These are phyloP conservation scores for Hyposoter didymator DNA, from an alignment of 2,888 invertebrate genomes.

Conservation along the genomic window DNA sequence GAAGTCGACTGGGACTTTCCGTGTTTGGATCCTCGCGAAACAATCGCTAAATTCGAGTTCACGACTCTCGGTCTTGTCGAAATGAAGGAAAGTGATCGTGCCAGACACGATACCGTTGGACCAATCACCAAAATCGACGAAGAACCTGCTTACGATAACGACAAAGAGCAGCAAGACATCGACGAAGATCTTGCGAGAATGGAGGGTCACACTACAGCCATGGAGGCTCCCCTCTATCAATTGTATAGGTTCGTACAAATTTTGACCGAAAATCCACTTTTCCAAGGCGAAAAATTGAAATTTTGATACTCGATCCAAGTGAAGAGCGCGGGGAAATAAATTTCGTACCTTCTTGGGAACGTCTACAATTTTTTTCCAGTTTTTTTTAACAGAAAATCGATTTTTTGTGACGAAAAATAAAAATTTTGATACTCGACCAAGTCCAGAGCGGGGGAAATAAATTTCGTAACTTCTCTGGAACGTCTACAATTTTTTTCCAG, in stretches of 20 bases:
- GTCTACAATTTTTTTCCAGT: neutral
- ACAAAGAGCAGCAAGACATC: conserved; percentile 77
- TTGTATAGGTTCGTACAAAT: conserved; percentile 83
- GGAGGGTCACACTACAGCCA: conserved; percentile 90
- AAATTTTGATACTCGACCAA: neutral
- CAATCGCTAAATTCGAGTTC: conserved; percentile 97
- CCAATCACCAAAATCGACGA: conserved; percentile 82
- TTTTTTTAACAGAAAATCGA: neutral
- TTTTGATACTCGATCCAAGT: neutral
- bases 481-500: neutral
- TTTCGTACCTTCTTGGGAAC: neutral
- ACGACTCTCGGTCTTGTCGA: conserved; percentile 95
- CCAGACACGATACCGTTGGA: conserved; percentile 78
- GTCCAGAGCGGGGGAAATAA: neutral
- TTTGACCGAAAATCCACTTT: neutral
- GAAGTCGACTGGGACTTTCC: conserved; percentile 98
- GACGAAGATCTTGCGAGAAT: conserved; percentile 88
- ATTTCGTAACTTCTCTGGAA: neutral
- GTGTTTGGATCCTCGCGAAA: conserved; percentile 93
- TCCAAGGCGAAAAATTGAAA: neutral
- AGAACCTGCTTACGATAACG: conserved; percentile 76
- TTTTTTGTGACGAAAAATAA: too few species aligned
- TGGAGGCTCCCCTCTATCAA: conserved; percentile 95
- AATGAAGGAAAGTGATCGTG: conserved; percentile 85
- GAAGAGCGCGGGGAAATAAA: neutral